A percentile compares a stretch with the other conserved stretches of the same genome.
phyloP scores from a whole-genome alignment of 2,113 vertebrate species.

The Platysternon megacephalum region DNA sequence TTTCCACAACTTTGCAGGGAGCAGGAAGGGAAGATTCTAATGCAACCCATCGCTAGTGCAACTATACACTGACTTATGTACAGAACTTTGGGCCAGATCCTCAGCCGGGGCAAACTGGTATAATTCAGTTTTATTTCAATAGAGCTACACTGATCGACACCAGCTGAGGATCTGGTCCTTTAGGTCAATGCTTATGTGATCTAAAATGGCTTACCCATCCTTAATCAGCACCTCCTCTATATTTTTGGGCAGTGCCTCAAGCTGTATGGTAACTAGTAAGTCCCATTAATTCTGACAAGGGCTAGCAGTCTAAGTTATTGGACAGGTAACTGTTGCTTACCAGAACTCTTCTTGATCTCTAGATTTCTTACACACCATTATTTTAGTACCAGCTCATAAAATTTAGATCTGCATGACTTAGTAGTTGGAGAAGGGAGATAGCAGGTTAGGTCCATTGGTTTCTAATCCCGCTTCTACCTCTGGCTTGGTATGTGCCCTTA shows the following conservation, averaged over 20 bases:
- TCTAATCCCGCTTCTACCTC: not conserved
- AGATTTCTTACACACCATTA: not conserved
- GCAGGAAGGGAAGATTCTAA: constrained; percentile 6
- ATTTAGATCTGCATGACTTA: not conserved
- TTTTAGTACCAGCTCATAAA: not conserved
- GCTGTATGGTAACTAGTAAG: not conserved
- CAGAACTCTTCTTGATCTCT: not conserved
- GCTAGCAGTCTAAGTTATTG: not conserved
- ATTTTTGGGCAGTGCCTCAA: not conserved
- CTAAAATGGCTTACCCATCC: not conserved
- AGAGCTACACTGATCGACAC: not conserved
- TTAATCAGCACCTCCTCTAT: not conserved
- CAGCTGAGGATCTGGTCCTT: not conserved
- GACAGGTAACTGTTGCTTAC: not conserved
- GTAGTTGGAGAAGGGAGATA: not conserved
- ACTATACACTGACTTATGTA: rapidly evolving
- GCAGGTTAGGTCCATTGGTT: not conserved
- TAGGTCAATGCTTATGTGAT: too few relatives aligned
- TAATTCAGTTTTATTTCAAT: not conserved
- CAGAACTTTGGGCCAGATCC: not conserved
- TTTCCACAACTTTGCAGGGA: not conserved
- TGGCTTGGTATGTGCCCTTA: not conserved
- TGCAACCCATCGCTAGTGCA: not conserved
- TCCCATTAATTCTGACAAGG: not conserved
- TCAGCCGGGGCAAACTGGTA: not conserved